Percentiles rank a stretch among this genome's conserved stretches.
phyloP scores from a whole-genome alignment of 2,113 vertebrate genomes.

The Synchiropus splendidus region DNA sequence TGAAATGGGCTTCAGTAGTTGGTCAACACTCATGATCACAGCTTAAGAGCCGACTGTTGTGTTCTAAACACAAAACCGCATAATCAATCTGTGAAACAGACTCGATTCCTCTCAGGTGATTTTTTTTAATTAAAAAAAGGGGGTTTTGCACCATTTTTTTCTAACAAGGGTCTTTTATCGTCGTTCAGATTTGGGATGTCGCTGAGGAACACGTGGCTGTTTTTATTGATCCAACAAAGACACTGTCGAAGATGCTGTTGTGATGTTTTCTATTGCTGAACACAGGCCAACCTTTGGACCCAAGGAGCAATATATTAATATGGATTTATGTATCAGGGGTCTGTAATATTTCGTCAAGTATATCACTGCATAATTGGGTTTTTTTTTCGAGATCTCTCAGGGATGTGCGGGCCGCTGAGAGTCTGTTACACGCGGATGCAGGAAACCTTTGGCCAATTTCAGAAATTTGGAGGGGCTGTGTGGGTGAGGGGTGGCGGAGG shows the following conservation, averaged over 20 bases:
- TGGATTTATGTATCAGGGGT: conserved; percentile 42
- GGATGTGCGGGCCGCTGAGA: conserved; percentile 58
- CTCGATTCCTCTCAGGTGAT: conserved; percentile 57
- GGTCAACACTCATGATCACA: conserved; percentile 1
- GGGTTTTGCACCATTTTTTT: conserved; percentile 31
- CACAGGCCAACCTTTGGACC: conserved; percentile 43
- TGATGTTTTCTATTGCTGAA: conserved; percentile 39
- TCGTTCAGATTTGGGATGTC: conserved; percentile 44
- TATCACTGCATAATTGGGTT: conserved; percentile 42
- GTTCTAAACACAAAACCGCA: conserved; percentile 41
- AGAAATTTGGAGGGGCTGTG: conserved; percentile 48
- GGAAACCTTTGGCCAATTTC: conserved; percentile 12
- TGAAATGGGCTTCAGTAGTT: no score
- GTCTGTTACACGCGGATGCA: conserved; percentile 35
- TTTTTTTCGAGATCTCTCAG: conserved; percentile 47
- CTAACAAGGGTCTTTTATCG: conserved; percentile 30
- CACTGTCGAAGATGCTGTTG: conserved; percentile 68
- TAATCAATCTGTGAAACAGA: conserved; percentile 52
- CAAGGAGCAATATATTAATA: conserved; percentile 39
- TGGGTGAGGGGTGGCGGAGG: conserved; percentile 31
- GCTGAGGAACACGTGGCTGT: no score
- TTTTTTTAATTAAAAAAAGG: conserved; percentile 19
- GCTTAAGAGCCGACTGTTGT: conserved; percentile 26
- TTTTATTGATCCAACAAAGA: conserved; percentile 50
- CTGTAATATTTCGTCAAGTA: conserved; percentile 48